Conservation (phyloP, 2,888 invertebrate genomes). For the Chaetogeoica ovagalla region DNA sequence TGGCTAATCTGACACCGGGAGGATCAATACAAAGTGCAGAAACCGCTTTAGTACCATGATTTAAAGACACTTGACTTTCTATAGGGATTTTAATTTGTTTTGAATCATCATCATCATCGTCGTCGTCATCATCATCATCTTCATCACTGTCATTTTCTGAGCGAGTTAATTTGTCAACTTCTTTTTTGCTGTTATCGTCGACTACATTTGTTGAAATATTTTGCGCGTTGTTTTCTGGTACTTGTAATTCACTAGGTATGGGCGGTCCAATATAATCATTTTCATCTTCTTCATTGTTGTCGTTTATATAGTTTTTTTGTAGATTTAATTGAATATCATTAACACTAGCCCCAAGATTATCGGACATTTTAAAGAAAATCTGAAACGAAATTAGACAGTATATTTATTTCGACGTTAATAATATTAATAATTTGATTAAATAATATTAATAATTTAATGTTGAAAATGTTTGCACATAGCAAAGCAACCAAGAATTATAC, state of each 20-base stretch:
- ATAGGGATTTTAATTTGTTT: slow-evolving; percentile 65
- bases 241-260: slow-evolving; percentile 34
- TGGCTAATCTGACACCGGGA: slow-evolving; percentile 85
- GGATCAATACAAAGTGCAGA: slow-evolving; percentile 90
- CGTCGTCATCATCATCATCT: slow-evolving; percentile 62
- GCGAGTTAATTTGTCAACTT: slow-evolving; percentile 21
- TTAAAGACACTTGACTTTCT: slow-evolving; percentile 78
- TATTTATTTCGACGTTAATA: background rate
- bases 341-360: background rate
- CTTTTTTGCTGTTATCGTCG: slow-evolving; percentile 3
- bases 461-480: too few relatives aligned
- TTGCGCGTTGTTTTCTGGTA: slow-evolving; percentile 5
- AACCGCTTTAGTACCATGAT: slow-evolving; percentile 87
- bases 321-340: slow-evolving; percentile 9
- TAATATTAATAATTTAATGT: too few relatives aligned
- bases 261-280: slow-evolving; percentile 60
- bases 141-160: slow-evolving; percentile 58
- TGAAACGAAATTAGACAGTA: background rate
- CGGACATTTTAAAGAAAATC: slow-evolving; percentile 24
- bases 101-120: slow-evolving; percentile 59
- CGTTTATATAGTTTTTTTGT: slow-evolving; percentile 6
- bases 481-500: too few relatives aligned
- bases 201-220: background rate
- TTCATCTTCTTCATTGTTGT: background rate
- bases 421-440: too few relatives aligned